Evolutionary conservation across 2,888 invertebrate genomes (phyloP).

Genomic region (Andrena camellia): DNA sequence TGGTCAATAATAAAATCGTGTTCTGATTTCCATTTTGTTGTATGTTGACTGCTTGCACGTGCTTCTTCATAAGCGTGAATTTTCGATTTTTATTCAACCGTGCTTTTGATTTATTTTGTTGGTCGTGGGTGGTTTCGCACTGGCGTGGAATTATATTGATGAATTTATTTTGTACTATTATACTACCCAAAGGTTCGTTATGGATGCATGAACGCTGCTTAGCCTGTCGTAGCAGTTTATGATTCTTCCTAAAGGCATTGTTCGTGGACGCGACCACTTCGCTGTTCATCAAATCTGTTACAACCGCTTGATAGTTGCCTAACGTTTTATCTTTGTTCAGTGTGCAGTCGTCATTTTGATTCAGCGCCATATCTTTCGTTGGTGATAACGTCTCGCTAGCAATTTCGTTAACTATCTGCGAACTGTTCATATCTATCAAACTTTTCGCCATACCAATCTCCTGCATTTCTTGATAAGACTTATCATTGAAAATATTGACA

Average conservation of each 20-base stretch:
- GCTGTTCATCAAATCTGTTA: conserved; percentile 37
- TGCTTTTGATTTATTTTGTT: conserved; percentile 51
- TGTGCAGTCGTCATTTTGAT: conserved; percentile 27
- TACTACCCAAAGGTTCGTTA: conserved; percentile 56
- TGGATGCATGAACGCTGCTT: conserved; percentile 55
- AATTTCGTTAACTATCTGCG: conserved; percentile 33
- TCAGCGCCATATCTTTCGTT: conserved; percentile 16
- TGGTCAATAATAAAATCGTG: conserved; percentile 78
- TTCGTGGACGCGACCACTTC: conserved; percentile 27
- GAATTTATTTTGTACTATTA: conserved; percentile 67
- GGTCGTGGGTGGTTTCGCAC: conserved; percentile 31
- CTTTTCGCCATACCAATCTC: conserved; percentile 32
- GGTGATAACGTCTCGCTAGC: conserved; percentile 9
- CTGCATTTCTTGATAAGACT: conserved; percentile 29
- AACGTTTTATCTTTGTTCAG: conserved; percentile 27
- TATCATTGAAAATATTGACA: conserved; percentile 21
- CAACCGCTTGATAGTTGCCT: conserved; percentile 33
- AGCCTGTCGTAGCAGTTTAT: conserved; percentile 32
- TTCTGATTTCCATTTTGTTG: conserved; percentile 78
- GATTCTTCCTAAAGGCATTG: conserved; percentile 18
- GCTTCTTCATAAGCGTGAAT: conserved; percentile 74
- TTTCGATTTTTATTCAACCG: conserved; percentile 58
- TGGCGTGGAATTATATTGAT: conserved; percentile 57
- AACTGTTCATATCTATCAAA: conserved; percentile 37
- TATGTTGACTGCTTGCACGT: conserved; percentile 75